Evolutionary conservation across 53 echinoderm and acorn worm species (phyloP), one percentile per base, ranked within the genome.

Genomic region (Holothuria scabra): DNA sequence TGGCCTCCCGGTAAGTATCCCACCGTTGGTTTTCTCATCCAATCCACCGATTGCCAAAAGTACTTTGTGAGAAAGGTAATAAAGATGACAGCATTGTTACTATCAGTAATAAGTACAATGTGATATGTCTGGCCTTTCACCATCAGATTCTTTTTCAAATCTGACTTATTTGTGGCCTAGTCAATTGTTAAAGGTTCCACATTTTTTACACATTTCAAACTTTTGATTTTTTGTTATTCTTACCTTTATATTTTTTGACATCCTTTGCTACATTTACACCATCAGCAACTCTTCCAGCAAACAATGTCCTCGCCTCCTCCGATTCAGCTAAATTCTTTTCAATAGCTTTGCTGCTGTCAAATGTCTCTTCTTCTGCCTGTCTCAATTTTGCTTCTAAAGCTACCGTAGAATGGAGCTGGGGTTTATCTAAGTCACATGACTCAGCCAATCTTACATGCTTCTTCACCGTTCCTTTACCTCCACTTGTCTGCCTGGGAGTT

Each of bases 191-290:
- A 16, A 52, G 18, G n/a, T 18, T 16, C 16, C 8, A 52, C 3
- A 16, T 52, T 0, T 8, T 41, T 41, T 8, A 8, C 41, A 41
- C 41, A 5, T 52, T 18, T 52, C 16, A 3, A 52, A 52, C 18
- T 52, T 8, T 18, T 52, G 16, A 14, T 52, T 52, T 18, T 18
- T 52, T 3, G 52, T 16, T 3, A 52, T 18, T 2, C 59, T 31
- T 68, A 96, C 96, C 96, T 86, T 88, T 76, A 84, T 96, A 96
- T 83, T 96, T 96, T 37, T 75, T 90, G 56, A 92, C 90, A 58
- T 87, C 65, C 74, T 79, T 79, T 4, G 88, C 81, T 34, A 94
- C 66, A 59, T 96, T 96, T 12, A 92, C 92, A 38, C 85, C 90
- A 65, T 90, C 96, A 6, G 96, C 83, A 23, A 92, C 85, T 41